Evolutionary conservation across 2,888 invertebrate genomes (phyloP).

Genomic region (Oscheius sp.): DNA sequence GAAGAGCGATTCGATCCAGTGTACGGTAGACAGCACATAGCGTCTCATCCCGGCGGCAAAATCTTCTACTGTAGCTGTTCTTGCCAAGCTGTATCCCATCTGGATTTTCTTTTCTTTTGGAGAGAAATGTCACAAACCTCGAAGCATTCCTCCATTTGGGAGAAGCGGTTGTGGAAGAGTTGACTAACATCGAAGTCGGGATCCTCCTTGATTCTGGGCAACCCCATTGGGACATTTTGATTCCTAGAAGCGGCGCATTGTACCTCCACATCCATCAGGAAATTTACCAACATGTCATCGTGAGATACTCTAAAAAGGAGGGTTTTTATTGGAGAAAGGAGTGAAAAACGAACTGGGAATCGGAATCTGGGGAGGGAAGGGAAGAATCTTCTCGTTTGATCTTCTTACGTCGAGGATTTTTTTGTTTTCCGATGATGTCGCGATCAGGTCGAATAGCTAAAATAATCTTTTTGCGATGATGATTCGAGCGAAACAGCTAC

Average conservation of each 20-base stretch:
- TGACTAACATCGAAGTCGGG: conserved; percentile 59
- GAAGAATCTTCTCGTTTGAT: conserved; percentile 57
- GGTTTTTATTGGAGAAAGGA: background rate
- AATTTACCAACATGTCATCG: conserved; percentile 57
- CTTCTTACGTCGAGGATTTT: conserved; percentile 67
- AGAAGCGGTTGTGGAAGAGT: conserved; percentile 54
- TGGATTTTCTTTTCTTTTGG: conserved; percentile 19
- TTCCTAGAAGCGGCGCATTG: conserved; percentile 36
- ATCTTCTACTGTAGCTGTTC: conserved; percentile 62
- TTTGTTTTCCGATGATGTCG: conserved; percentile 69
- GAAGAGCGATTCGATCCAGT: conserved; percentile 68
- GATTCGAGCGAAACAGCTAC: too few relatives aligned
- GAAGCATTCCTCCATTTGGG: conserved; percentile 42
- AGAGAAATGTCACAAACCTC: conserved; percentile 27
- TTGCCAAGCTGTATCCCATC: conserved; percentile 52
- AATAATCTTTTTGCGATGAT: too few relatives aligned
- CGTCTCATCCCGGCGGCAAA: conserved; percentile 61
- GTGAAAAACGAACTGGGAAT: conserved; percentile 23
- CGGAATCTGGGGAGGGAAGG: conserved; percentile 53
- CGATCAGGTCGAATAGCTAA: conserved; percentile 68
- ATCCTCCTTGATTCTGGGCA: conserved; percentile 52
- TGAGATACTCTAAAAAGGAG: conserved; percentile 35
- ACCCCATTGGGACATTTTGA: background rate
- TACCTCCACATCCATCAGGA: conserved; percentile 59
- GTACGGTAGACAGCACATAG: conserved; percentile 59